phyloP scores from a whole-genome alignment of 1,140 invertebrate genomes.

The Andrena cerasifolii region DNA sequence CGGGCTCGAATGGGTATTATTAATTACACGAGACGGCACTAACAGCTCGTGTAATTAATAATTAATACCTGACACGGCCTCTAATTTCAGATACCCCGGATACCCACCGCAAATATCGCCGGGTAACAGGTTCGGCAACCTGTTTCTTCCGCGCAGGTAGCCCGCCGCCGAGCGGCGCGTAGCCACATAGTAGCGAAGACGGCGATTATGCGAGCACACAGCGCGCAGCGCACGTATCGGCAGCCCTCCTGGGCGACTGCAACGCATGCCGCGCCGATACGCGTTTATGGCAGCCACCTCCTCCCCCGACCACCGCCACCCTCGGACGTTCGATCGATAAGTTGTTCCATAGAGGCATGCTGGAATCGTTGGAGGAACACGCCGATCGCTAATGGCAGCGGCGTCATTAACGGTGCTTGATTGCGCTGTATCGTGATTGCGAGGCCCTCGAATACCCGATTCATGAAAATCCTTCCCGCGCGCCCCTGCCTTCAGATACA shows the following conservation, averaged over 20 bases:
- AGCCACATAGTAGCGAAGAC: slow-evolving; percentile 12
- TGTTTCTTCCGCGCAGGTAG: not conserved
- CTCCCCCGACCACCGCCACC: not conserved
- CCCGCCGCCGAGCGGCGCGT: not conserved
- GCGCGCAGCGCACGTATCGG: no score
- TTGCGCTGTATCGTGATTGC: slow-evolving; percentile 34
- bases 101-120: not conserved
- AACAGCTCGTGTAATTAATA: slow-evolving; percentile 42
- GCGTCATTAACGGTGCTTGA: slow-evolving; percentile 54
- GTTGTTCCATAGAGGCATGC: not conserved
- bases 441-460: slow-evolving; percentile 41
- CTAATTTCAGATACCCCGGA: slow-evolving; percentile 27
- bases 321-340: slow-evolving; percentile 28
- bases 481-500: not conserved
- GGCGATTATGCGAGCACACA: slow-evolving; percentile 26
- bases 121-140: slow-evolving; percentile 22
- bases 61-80: slow-evolving; percentile 28
- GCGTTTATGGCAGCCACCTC: not conserved
- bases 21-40: slow-evolving; percentile 45
- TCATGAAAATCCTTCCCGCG: slow-evolving; percentile 23
- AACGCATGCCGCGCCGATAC: not conserved
- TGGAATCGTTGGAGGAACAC: slow-evolving; percentile 24
- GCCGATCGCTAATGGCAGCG: slow-evolving; percentile 48
- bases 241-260: not conserved
- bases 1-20: slow-evolving; percentile 30